Percentiles rank a stretch among this genome's conserved stretches.
These are phyloP conservation scores for Chaetogeoica ovagalla DNA, from an alignment of 2,888 invertebrate genomes.

Conservation along the genomic window DNA sequence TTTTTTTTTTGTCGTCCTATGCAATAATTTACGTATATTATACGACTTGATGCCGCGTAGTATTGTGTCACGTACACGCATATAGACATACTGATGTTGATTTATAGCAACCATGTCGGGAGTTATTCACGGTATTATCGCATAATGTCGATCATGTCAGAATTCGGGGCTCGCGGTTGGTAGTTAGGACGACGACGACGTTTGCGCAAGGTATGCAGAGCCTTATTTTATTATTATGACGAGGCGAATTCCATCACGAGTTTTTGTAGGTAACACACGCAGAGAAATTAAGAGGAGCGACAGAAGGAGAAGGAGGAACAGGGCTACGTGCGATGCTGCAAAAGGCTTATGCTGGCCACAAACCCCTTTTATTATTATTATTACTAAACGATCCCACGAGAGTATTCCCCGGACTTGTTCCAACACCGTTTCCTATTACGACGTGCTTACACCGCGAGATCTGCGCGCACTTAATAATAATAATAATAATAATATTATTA, in stretches of 20 bases:
- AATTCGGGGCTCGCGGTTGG: conserved; percentile 13
- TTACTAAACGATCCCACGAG: conserved; percentile 15
- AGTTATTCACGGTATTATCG: conserved; percentile 52
- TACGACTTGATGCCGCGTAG: neutral
- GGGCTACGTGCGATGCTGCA: conserved; percentile 20
- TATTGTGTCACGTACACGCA: conserved; percentile 24
- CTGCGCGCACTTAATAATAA: too few species aligned
- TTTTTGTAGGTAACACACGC: conserved; percentile 51
- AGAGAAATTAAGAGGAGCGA: conserved; percentile 34
- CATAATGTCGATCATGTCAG: conserved; percentile 52
- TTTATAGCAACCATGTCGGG: conserved; percentile 40
- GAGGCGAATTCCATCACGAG: conserved; percentile 42
- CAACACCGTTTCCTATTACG: conserved; percentile 27
- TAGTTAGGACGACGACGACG: conserved; percentile 24
- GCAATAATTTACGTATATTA: conserved; percentile 1
- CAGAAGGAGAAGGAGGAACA: too few species aligned
- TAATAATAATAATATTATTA: too few species aligned
- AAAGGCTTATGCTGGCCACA: conserved; percentile 16
- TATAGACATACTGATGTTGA: conserved; percentile 41
- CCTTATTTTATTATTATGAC: neutral
- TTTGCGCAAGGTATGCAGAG: conserved; percentile 40
- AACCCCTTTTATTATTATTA: conserved; percentile 49
- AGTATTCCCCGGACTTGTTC: conserved; percentile 35
- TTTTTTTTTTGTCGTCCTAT: neutral
- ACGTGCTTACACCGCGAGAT: conserved; percentile 4